phyloP scores from a whole-genome alignment of 2,113 vertebrate genomes.

The Python bivittatus region DNA sequence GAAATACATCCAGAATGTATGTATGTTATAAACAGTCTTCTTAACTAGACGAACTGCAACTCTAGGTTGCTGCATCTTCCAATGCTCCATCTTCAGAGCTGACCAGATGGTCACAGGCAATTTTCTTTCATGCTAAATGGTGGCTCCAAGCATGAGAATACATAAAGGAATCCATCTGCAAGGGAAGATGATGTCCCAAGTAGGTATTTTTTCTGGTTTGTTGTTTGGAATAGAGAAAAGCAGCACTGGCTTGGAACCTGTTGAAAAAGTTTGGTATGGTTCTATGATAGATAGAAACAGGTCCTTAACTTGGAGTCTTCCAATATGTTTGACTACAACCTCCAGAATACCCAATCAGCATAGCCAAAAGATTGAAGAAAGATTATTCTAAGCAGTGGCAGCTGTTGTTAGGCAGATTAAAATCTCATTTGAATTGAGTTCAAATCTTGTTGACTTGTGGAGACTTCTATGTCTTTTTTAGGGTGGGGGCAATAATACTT shows the following conservation, averaged over 20 bases:
- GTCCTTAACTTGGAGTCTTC: neutral
- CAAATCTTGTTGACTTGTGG: neutral
- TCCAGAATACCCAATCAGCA: neutral
- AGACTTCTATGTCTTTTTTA: neutral
- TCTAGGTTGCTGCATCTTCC: neutral
- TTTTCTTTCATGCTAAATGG: neutral
- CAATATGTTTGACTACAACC: neutral
- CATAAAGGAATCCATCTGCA: neutral
- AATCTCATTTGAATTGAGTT: neutral
- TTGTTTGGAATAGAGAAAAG: neutral
- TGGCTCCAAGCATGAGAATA: neutral
- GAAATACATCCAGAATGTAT: neutral
- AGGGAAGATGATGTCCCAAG: neutral
- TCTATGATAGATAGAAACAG: neutral
- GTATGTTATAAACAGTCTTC: neutral
- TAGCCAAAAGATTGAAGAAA: neutral
- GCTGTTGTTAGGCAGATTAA: neutral
- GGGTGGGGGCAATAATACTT: neutral
- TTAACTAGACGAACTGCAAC: neutral
- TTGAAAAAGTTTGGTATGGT: neutral
- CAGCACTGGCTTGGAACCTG: neutral
- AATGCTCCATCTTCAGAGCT: neutral
- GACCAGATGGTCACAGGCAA: neutral
- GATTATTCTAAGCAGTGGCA: neutral
- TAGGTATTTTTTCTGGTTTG: neutral